Percentiles rank a stretch among this genome's conserved stretches.
Conservation (phyloP, 2,797 vertebrate genomes). For the Spinus olivaceus region DNA sequence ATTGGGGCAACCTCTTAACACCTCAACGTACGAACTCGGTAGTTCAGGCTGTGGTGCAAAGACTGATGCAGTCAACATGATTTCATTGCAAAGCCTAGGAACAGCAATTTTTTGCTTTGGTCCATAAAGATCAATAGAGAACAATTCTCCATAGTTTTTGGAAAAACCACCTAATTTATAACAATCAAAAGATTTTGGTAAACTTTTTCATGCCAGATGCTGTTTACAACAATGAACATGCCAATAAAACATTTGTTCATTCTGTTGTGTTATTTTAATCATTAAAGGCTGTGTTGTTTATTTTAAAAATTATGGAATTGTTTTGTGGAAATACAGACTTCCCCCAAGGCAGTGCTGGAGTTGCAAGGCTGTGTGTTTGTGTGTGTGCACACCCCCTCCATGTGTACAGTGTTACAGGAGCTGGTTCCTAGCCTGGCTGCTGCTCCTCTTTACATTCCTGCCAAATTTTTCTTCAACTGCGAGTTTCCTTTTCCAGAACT, state of each 20-base stretch:
- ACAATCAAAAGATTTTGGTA: conserved; percentile 81
- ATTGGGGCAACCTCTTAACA: conserved; percentile 64
- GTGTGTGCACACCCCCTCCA: neutral
- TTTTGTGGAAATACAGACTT: neutral
- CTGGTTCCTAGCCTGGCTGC: neutral
- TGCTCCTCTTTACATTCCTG: neutral
- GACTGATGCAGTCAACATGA: conserved; percentile 64
- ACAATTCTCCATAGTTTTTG: conserved; percentile 71
- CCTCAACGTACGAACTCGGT: conserved; percentile 44
- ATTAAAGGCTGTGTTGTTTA: conserved; percentile 65
- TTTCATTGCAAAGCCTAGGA: conserved; percentile 71
- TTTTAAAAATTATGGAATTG: neutral
- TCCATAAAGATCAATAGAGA: conserved; percentile 70
- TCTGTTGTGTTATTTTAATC: conserved; percentile 76
- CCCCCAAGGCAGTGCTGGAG: neutral
- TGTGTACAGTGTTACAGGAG: neutral
- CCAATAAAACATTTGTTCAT: conserved; percentile 89
- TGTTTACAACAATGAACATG: conserved; percentile 94
- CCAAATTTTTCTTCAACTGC: neutral
- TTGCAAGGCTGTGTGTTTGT: neutral
- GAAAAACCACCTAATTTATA: conserved; percentile 80
- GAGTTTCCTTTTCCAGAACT: neutral
- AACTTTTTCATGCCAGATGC: conserved; percentile 89
- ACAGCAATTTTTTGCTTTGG: conserved; percentile 70
- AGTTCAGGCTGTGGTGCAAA: conserved; percentile 63